A percentile compares a stretch with the other conserved stretches of the same genome.
phyloP scores from a whole-genome alignment of 2,113 vertebrate species.

The Ictalurus punctatus region DNA sequence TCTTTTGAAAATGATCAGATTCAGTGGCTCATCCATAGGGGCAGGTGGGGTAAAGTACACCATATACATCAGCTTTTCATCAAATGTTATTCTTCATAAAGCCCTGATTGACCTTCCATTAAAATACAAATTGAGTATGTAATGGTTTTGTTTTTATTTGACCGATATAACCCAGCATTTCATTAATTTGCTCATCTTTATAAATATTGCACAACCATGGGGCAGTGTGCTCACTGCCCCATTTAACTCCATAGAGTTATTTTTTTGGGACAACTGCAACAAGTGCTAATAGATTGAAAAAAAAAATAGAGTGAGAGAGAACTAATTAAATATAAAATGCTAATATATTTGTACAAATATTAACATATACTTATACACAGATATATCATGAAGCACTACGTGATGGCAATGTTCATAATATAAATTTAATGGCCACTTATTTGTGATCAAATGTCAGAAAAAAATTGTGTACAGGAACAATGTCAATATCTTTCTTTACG shows the following conservation, averaged over 20 bases:
- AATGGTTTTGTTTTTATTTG: background rate
- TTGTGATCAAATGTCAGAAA: background rate
- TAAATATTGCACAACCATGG: background rate
- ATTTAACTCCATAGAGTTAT: background rate
- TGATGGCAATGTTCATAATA: no score
- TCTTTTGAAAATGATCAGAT: conserved; percentile 16
- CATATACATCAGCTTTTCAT: background rate
- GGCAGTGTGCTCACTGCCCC: background rate
- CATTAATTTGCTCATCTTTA: background rate
- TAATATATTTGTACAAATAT: background rate
- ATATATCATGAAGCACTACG: no score
- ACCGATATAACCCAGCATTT: background rate
- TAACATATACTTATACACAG: background rate
- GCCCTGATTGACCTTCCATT: background rate
- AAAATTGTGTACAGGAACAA: background rate
- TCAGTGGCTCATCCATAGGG: background rate
- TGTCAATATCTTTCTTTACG: background rate
- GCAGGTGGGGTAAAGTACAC: background rate
- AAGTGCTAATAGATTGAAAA: background rate
- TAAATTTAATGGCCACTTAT: no score
- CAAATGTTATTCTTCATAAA: background rate
- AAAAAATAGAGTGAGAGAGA: no score
- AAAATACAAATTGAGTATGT: background rate
- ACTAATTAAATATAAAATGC: background rate
- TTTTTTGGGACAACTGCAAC: background rate